Evolutionary conservation across 2,888 invertebrate species (phyloP).

Genomic region (Biston betularia): DNA sequence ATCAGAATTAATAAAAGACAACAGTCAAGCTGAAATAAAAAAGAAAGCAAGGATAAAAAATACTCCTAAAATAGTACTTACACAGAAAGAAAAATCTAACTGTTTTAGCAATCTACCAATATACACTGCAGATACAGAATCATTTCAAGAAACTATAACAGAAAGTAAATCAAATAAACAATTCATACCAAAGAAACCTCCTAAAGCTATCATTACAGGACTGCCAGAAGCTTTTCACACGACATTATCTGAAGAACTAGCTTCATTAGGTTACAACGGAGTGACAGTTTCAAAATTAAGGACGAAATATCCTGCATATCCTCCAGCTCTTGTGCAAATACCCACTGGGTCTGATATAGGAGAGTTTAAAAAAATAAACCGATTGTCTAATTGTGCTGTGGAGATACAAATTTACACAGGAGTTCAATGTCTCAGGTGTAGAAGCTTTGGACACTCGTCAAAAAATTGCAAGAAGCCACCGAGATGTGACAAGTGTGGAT

Average conservation of each 20-base stretch:
- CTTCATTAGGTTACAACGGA: slow-evolving; percentile 3
- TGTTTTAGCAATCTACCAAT: background rate
- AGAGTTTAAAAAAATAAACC: slow-evolving; percentile 11
- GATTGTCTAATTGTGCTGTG: slow-evolving; percentile 2
- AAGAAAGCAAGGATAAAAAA: background rate
- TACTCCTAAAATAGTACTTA: background rate
- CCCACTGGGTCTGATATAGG: background rate
- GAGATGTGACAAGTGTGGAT: slow-evolving; percentile 8
- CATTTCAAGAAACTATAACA: slow-evolving; percentile 5
- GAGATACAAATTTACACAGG: slow-evolving; percentile 13
- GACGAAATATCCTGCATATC: background rate
- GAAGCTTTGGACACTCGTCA: slow-evolving; percentile 2
- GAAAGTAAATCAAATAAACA: background rate
- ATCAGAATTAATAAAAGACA: background rate
- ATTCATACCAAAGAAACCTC: background rate
- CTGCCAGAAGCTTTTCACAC: background rate
- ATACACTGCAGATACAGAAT: background rate
- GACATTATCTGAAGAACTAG: slow-evolving; percentile 3
- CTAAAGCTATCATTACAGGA: background rate
- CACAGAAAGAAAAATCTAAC: slow-evolving; percentile 1
- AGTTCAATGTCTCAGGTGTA: slow-evolving; percentile 1
- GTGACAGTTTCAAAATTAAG: background rate
- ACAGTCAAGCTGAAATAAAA: background rate
- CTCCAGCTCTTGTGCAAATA: slow-evolving; percentile 7
- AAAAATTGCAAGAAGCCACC: slow-evolving; percentile 5